Percentiles rank a stretch among this genome's conserved stretches.
Conservation (phyloP, 2,888 invertebrate genomes). For the Eilema griseolum region DNA sequence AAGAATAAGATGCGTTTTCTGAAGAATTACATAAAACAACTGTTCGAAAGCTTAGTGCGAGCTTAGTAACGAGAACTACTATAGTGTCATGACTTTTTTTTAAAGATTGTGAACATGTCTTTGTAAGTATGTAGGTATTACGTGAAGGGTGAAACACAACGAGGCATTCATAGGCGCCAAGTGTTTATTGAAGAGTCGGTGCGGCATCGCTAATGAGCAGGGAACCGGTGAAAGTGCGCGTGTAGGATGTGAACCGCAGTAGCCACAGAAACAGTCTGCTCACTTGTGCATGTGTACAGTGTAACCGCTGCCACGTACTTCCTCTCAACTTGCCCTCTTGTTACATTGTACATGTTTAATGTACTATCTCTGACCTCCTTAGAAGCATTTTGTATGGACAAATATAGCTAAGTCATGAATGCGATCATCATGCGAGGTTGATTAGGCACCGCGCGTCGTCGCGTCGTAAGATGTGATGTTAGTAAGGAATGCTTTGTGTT, state of each 20-base stretch:
- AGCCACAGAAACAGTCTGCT: constrained; percentile 49
- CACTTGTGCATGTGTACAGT: constrained; percentile 42
- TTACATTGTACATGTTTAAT: constrained; percentile 52
- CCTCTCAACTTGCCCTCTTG: constrained; percentile 50
- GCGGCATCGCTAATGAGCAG: constrained; percentile 79
- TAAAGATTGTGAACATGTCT: constrained; percentile 56
- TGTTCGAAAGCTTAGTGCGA: constrained; percentile 32
- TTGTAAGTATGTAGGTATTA: constrained; percentile 41
- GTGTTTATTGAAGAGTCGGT: constrained; percentile 77
- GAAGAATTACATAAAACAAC: constrained; percentile 25
- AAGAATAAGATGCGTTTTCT: background rate
- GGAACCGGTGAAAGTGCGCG: constrained; percentile 74
- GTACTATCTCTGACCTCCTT: constrained; percentile 53
- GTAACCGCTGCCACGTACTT: constrained; percentile 39
- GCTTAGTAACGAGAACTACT: constrained; percentile 6
- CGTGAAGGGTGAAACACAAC: constrained; percentile 63
- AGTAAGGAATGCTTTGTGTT: background rate
- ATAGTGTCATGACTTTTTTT: constrained; percentile 47
- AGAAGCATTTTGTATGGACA: constrained; percentile 46
- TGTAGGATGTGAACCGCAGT: constrained; percentile 62
- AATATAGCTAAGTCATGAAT: constrained; percentile 32
- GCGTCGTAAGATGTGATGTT: background rate
- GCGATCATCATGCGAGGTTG: constrained; percentile 21
- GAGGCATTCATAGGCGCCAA: constrained; percentile 75
- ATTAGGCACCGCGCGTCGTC: constrained; percentile 19